Evolutionary conservation across 23 tunicate genomes (phyloP).

Genomic region (Styela plicata): DNA sequence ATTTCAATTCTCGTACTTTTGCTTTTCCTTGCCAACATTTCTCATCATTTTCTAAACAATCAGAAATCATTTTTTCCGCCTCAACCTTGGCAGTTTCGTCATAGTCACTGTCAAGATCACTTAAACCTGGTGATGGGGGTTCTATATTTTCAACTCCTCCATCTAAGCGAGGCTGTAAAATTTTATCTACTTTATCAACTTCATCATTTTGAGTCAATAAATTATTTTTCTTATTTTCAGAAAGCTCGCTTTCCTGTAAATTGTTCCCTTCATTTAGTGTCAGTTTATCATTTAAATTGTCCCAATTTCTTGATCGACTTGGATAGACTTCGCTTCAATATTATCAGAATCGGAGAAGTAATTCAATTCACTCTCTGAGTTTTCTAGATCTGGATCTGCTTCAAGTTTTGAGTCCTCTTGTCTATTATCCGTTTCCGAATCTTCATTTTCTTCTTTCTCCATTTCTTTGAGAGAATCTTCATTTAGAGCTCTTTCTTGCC

Average conservation of each 20-base stretch:
- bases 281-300: too few relatives aligned
- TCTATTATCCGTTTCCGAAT: not conserved
- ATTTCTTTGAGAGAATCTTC: not conserved
- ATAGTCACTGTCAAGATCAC: not conserved
- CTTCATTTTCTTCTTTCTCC: not conserved
- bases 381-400: not conserved
- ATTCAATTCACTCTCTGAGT: not conserved
- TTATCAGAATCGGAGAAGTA: not conserved
- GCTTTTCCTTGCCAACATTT: slow-evolving; percentile 30
- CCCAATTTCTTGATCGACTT: not conserved
- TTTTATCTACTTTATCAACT: too few relatives aligned
- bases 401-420: not conserved
- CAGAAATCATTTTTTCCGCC: not conserved
- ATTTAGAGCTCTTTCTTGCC: not conserved
- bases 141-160: too few relatives aligned
- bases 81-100: not conserved
- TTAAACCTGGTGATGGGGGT: not conserved
- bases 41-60: slow-evolving; percentile 13
- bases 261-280: too few relatives aligned
- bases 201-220: not conserved
- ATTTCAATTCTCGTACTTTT: slow-evolving; percentile 15
- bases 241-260: not conserved
- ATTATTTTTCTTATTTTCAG: not conserved
- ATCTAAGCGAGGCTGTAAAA: too few relatives aligned
- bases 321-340: not conserved